Conservation (phyloP, 2,113 vertebrate genomes). For the Psilopsiagon aymara region DNA sequence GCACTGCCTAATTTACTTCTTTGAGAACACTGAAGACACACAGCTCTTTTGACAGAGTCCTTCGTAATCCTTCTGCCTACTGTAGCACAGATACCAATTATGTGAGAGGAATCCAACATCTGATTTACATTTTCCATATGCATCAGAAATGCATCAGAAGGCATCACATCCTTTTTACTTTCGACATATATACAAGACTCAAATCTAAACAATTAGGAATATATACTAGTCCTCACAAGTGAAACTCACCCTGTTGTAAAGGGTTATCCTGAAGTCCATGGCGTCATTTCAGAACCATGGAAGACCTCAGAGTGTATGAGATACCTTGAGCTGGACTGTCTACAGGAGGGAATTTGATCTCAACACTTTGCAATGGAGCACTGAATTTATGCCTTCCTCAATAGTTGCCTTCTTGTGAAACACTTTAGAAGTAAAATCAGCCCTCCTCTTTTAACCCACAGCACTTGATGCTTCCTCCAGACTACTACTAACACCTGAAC, state of each 20-base stretch:
- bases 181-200: not conserved
- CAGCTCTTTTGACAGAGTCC: not conserved
- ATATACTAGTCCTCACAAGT: not conserved
- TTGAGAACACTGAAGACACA: not conserved
- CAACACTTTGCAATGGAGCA: not conserved
- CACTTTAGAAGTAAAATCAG: not conserved
- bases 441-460: not conserved
- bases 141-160: conserved; percentile 1
- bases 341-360: not conserved
- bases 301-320: not conserved
- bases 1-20: not conserved
- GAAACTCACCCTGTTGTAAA: not conserved
- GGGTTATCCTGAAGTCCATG: not conserved
- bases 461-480: not conserved
- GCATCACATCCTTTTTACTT: not conserved
- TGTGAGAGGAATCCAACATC: not conserved
- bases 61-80: not conserved
- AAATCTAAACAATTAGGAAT: not conserved
- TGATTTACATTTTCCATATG: not conserved
- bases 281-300: not conserved
- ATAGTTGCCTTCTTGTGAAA: not conserved
- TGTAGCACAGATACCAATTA: not conserved
- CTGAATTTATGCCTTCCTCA: not conserved
- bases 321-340: not conserved
- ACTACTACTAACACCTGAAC: not conserved